Evolutionary conservation across 2,113 vertebrate species (phyloP), one percentile per base, ranked within the genome.

Genomic region (Eptatretus burgeri): DNA sequence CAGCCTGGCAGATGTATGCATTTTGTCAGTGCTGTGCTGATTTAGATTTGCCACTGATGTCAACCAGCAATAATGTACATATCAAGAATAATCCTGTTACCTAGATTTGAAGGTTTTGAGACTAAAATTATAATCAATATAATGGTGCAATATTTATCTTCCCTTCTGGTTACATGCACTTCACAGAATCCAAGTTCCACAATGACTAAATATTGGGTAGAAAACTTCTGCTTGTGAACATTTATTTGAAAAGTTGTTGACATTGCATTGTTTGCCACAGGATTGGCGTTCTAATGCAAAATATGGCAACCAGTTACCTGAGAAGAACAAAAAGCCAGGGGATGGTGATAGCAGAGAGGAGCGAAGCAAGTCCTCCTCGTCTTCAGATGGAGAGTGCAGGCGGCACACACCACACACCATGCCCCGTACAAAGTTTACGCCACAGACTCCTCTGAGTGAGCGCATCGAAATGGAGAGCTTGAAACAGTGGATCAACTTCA

Each of bases 401-500:
- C n/a, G 56, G 11, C 9, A 13, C 9, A 60, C 56, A 17, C 56
- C 56, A 17, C 11, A 10, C 11, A 60, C 56, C 9, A 17, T 17
- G n/a, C 11, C 56, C 56, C 56, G 56, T 11, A 60, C 56, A 17
- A 60, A 60, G 20, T 60, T 60, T 60, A 60, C 56, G 10, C 11
- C 56, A 13, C 56, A 60, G 16, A 60, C 12, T 20, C 56, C 56
- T 11, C 56, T 60, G n/a, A 60, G 56, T 20, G 56, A 60, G 20
- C 56, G 56, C 20, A 11, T 60, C 10, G 56, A 60, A 60, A 10
- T 60, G 56, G 56, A 60, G 56, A 10, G 20, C 20, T 60, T 60
- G 20, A 60, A 60, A 20, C 56, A 60, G 56, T 20, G 56, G n/a
- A 60, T 60, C n/a, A 60, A 60, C 56, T 60, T 60, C 56, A 60